phyloP scores from a whole-genome alignment of 2,888 invertebrate genomes.

The Portevinia maculata region DNA sequence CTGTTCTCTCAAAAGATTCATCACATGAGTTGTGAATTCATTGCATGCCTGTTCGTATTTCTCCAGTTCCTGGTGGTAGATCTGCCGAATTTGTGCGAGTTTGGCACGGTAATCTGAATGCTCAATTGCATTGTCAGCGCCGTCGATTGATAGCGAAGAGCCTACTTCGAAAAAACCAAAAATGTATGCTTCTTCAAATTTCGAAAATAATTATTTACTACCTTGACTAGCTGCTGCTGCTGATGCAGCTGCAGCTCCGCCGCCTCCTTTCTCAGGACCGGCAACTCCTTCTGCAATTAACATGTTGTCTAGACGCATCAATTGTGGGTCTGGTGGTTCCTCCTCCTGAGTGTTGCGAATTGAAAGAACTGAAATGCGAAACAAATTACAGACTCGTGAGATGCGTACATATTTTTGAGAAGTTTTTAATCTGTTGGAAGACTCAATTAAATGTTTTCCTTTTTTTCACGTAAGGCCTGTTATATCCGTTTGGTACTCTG shows the following conservation, averaged over 20 bases:
- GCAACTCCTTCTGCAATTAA: slow-evolving; percentile 98
- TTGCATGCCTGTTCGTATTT: slow-evolving; percentile 99
- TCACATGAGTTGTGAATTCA: slow-evolving; percentile 99
- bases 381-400: not conserved
- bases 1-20: slow-evolving; percentile 98
- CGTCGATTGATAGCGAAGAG: slow-evolving; percentile 82
- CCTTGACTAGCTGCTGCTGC: slow-evolving; percentile 93
- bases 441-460: no score
- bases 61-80: slow-evolving; percentile 99
- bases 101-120: slow-evolving; percentile 99
- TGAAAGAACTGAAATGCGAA: slow-evolving; percentile 89
- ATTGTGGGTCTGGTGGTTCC: slow-evolving; percentile 98
- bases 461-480: no score
- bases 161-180: slow-evolving; percentile 75
- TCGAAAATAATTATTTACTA: slow-evolving; percentile 76
- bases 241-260: slow-evolving; percentile 93
- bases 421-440: no score
- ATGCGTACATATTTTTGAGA: no score
- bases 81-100: slow-evolving; percentile 98
- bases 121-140: slow-evolving; percentile 97
- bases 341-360: slow-evolving; percentile 98
- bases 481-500: no score
- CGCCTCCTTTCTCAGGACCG: slow-evolving; percentile 96
- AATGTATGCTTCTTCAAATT: slow-evolving; percentile 28
- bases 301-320: slow-evolving; percentile 99